Conservation (phyloP, 2,888 invertebrate species). For the Pammene aurita region DNA sequence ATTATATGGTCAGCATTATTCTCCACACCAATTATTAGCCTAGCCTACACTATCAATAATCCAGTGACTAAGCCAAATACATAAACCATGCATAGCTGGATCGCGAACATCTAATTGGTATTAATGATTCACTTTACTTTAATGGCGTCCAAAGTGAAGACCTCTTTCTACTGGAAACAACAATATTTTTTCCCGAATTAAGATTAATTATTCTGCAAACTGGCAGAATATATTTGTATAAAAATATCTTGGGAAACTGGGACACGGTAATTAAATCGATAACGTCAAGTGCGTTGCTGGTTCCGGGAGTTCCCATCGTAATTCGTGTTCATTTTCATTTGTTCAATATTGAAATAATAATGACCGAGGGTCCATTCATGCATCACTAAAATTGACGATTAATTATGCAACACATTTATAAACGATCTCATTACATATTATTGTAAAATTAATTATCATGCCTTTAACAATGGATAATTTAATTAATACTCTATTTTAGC, state of each 20-base stretch:
- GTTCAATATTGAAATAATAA: slow-evolving; percentile 19
- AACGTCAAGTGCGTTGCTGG: slow-evolving; percentile 21
- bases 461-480: too few species aligned
- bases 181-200: slow-evolving; percentile 42
- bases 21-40: neutral
- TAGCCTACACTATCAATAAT: slow-evolving; percentile 14
- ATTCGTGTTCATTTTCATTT: neutral
- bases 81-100: slow-evolving; percentile 36
- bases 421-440: too few species aligned
- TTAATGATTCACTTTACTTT: slow-evolving; percentile 47
- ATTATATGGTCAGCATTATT: neutral
- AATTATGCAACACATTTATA: neutral
- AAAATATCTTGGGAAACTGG: slow-evolving; percentile 37
- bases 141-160: slow-evolving; percentile 29
- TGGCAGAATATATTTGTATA: slow-evolving; percentile 27
- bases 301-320: slow-evolving; percentile 1
- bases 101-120: slow-evolving; percentile 47
- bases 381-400: neutral
- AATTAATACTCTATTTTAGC: too few species aligned
- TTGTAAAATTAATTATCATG: too few species aligned
- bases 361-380: neutral
- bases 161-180: slow-evolving; percentile 37
- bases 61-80: slow-evolving; percentile 8
- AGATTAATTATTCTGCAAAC: slow-evolving; percentile 40
- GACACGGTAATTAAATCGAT: slow-evolving; percentile 40